Evolutionary conservation across 2,888 invertebrate species (phyloP).

Genomic region (Mayetiola destructor): DNA sequence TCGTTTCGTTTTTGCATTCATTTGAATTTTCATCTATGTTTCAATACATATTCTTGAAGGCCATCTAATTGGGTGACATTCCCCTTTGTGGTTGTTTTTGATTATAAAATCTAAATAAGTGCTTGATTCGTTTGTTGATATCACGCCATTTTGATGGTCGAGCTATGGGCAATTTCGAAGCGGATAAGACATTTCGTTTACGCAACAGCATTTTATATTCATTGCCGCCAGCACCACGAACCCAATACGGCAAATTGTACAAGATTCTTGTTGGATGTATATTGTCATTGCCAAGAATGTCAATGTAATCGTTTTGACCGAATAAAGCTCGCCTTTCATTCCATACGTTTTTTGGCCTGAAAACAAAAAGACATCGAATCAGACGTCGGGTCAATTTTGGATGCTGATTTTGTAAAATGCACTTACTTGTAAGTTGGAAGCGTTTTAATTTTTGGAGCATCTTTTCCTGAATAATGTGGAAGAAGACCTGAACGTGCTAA

Average conservation of each 20-base stretch:
- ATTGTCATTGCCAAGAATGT: constrained; percentile 76
- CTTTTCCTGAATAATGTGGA: constrained; percentile 52
- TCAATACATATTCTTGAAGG: too few species aligned
- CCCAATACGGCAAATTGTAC: constrained; percentile 77
- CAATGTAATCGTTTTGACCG: constrained; percentile 95
- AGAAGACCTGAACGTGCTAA: constrained; percentile 52
- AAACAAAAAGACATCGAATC: constrained; percentile 24
- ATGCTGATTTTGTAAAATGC: neutral
- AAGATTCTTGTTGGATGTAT: constrained; percentile 71
- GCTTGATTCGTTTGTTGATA: constrained; percentile 55
- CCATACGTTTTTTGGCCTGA: constrained; percentile 61
- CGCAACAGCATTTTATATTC: constrained; percentile 60
- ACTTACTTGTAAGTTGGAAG: neutral
- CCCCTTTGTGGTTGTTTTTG: constrained; percentile 54
- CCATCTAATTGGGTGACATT: neutral
- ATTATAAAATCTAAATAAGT: constrained; percentile 63
- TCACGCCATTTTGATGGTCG: constrained; percentile 68
- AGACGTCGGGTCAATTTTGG: neutral
- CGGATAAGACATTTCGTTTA: constrained; percentile 50
- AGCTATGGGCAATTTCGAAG: constrained; percentile 42
- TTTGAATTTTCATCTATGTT: too few species aligned
- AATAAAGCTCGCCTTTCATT: constrained; percentile 60
- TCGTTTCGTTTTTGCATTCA: too few species aligned
- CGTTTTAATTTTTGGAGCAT: constrained; percentile 31
- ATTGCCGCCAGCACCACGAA: constrained; percentile 74